Evolutionary conservation across 2,797 vertebrate genomes (phyloP).

Genomic region (Uromys caudimaculatus): DNA sequence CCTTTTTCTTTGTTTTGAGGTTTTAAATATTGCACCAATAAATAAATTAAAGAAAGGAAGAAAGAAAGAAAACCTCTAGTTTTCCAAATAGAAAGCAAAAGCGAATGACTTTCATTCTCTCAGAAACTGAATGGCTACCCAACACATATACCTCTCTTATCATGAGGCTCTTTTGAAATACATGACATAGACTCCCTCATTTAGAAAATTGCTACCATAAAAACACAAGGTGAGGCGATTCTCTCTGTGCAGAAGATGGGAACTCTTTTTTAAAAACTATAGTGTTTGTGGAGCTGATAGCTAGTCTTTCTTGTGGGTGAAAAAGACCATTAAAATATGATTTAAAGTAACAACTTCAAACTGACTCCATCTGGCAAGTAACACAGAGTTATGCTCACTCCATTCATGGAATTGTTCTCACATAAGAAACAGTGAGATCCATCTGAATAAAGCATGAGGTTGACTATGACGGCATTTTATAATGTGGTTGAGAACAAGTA

Average conservation of each 20-base stretch:
- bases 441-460: conserved; percentile 19
- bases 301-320: not conserved
- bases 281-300: not conserved
- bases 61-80: conserved; percentile 63
- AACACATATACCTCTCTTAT: not conserved
- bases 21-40: conserved; percentile 74
- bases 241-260: not conserved
- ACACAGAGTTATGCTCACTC: conserved; percentile 58
- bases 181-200: conserved; percentile 3
- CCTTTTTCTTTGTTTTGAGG: conserved; percentile 73
- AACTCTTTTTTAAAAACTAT: conserved; percentile 26
- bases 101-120: not conserved
- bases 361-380: conserved; percentile 29
- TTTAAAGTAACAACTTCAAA: conserved; percentile 41
- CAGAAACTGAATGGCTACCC: not conserved
- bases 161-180: conserved; percentile 41
- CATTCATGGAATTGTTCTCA: conserved; percentile 35
- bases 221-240: conserved; percentile 15
- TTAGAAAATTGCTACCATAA: conserved; percentile 47
- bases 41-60: conserved; percentile 12
- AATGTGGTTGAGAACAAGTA: not conserved
- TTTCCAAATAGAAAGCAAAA: conserved; percentile 33
- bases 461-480: conserved; percentile 25
- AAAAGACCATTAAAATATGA: not conserved
- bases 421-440: not conserved